Evolutionary conservation across 2,113 vertebrate genomes (phyloP), one percentile per base, ranked within the genome.

Genomic region (Glaucidium brasilianum): DNA sequence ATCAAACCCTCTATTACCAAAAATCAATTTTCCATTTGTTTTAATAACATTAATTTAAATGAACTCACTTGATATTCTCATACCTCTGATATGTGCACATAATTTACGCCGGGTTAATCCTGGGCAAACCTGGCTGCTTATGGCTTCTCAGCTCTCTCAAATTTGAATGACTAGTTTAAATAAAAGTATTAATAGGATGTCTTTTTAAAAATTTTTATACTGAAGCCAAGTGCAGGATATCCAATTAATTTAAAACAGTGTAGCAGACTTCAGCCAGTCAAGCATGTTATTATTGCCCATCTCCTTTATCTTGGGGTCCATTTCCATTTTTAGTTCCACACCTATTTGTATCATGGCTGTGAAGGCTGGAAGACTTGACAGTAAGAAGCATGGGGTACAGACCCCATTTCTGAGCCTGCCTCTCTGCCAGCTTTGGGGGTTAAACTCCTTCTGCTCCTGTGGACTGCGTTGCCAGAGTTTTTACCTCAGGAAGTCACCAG

Each of bases 41-140:
- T 92, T 89, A 97, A 95, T 93, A 88, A 92, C 56, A 89, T 94
- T 97, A 96, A 96, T 97, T 97, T 92, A 83, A 97, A 96, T 94
- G 87, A 93, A 94, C 93, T 97, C 82, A 53, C 75, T 96, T 78
- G 80, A 88, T 97, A 96, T 78, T 92, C 69, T 93, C 50, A 30
- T 91, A 66, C 41, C 56, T 93, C 85, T 80, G 80, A 71, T 43
- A 86, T 12, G 56, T 47, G 59, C 68, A 49, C 3, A 11, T 55
- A 96, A 93, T 94, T 90, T 88, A 82, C 77, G 35, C 37, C 45
- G 35, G 39, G 25, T 13, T 92, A 88, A 96, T 90, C 81, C 71
- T 80, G 67, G 41, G 53, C 63, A 95, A 91, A 90, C 41, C 74
- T 66, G 22, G 7, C 12, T 68, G 60, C 66, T 88, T 79, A 85